Evolutionary conservation across 2,888 invertebrate species (phyloP).

Genomic region (Monochamus alternatus): DNA sequence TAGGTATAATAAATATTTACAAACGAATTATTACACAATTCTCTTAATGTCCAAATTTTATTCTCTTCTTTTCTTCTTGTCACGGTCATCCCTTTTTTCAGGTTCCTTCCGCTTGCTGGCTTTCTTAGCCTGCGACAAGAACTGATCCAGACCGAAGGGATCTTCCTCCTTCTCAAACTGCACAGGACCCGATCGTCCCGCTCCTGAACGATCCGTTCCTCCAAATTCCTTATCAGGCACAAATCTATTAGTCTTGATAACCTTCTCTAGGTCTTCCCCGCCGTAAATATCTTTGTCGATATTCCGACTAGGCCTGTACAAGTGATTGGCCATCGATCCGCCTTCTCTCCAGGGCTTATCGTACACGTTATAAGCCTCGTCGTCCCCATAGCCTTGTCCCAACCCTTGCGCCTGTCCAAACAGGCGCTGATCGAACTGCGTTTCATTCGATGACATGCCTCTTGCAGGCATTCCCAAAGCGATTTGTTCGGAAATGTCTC

Average conservation of each 20-base stretch:
- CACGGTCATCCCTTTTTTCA: constrained; percentile 69
- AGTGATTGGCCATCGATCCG: constrained; percentile 87
- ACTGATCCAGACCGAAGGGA: constrained; percentile 98
- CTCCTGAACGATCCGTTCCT: constrained; percentile 85
- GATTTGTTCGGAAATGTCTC: constrained; percentile 99
- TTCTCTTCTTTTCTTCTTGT: constrained; percentile 71
- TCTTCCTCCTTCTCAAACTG: constrained; percentile 95
- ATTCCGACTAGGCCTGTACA: constrained; percentile 91
- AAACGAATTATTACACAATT: too few relatives aligned
- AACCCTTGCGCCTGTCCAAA: constrained; percentile 95
- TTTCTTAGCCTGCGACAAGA: constrained; percentile 97
- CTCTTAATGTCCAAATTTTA: constrained; percentile 53
- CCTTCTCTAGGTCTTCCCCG: constrained; percentile 90
- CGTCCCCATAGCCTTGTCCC: constrained; percentile 93
- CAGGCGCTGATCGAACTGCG: constrained; percentile 94
- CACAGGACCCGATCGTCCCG: constrained; percentile 91
- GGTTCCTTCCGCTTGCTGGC: constrained; percentile 79
- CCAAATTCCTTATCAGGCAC: constrained; percentile 98
- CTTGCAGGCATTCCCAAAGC: constrained; percentile 95
- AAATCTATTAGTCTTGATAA: constrained; percentile 92
- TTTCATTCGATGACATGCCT: constrained; percentile 77
- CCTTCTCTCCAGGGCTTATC: constrained; percentile 98
- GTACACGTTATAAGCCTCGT: constrained; percentile 98
- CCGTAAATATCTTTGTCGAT: constrained; percentile 93
- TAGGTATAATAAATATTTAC: too few relatives aligned